Evolutionary conservation across 2,113 vertebrate genomes (phyloP).

Genomic region (Tenrec ecaudatus): DNA sequence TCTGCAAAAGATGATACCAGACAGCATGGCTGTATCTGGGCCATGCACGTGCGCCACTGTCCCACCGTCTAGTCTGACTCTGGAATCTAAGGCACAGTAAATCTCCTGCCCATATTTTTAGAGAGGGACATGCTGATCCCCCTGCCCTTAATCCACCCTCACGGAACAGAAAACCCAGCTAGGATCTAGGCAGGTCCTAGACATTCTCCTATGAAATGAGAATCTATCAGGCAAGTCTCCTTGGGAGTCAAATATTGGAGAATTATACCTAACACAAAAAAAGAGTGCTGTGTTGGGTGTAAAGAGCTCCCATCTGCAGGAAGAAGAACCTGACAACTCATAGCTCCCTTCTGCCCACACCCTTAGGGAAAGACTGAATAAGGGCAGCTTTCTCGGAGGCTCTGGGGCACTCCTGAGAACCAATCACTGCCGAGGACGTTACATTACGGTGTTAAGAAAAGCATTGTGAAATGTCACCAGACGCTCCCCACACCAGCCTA

Average conservation of each 20-base stretch:
- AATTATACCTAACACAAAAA: neutral
- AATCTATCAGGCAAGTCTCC: neutral
- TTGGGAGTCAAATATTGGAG: slow-evolving; percentile 10
- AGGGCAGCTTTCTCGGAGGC: neutral
- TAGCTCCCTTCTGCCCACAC: neutral
- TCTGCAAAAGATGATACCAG: neutral
- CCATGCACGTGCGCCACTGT: neutral
- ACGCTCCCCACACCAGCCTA: neutral
- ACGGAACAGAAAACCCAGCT: too few relatives aligned
- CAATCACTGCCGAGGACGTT: neutral
- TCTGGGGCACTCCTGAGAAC: neutral
- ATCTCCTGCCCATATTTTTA: neutral
- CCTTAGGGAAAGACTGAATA: neutral
- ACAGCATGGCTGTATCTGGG: neutral
- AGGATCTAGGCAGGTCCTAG: neutral
- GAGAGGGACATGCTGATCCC: neutral
- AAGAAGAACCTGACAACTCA: neutral
- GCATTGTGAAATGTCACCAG: neutral
- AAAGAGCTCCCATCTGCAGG: neutral
- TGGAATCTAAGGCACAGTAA: too few relatives aligned
- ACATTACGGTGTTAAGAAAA: neutral
- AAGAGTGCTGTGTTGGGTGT: neutral
- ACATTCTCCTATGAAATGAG: neutral
- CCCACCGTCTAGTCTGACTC: neutral
- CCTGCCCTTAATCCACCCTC: neutral